Evolutionary conservation across 2,888 invertebrate genomes (phyloP), one percentile per base, ranked within the genome.

Genomic region (Lumbricus terrestris): DNA sequence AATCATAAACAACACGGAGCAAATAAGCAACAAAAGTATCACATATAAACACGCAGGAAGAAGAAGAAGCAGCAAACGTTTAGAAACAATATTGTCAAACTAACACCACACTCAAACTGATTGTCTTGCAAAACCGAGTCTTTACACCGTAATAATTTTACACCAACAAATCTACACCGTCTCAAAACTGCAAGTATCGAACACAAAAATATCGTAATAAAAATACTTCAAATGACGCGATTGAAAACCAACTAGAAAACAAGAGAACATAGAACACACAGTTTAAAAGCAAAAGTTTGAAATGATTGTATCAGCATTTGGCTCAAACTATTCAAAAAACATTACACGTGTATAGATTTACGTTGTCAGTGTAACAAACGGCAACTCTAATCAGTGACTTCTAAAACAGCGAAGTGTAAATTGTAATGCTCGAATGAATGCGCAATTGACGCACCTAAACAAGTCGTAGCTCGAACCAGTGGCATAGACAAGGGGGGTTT

Each of bases 211-310:
- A 69, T 69, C n/a, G n/a, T n/a, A 69, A 69, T 69, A 29, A 69
- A 69, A n/a, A 69, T n/a, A 69, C n/a, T 69, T 69, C 69, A 69
- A 69, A 69, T 69, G 69, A n/a, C 69, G n/a, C 69, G n/a, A 69
- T 47, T 69, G 29, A 69, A 69, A 69, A 54, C 54, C 54, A 54
- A 11, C 0, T 54, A 54, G 5, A 47, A 54, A 54, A 69, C 69
- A 69, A n/a, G 69, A 69, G n/a, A 29, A 69, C 23, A 47, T 23
- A 47, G 18, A 23, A 23, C 20, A 23, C 20, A 47, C 23, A n/a
- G 69, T 69, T 69, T 29, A 29, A 69, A n/a, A 69, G 69, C 69
- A 69, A 4, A 23, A 29, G 29, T n/a, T 69, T 29, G 1, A 69
- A 69, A 69, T 69, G 69, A 69, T 69, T 69, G 69, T 69, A n/a